Evolutionary conservation across 2,113 vertebrate genomes (phyloP).

Genomic region (Astatoreochromis straeleni): DNA sequence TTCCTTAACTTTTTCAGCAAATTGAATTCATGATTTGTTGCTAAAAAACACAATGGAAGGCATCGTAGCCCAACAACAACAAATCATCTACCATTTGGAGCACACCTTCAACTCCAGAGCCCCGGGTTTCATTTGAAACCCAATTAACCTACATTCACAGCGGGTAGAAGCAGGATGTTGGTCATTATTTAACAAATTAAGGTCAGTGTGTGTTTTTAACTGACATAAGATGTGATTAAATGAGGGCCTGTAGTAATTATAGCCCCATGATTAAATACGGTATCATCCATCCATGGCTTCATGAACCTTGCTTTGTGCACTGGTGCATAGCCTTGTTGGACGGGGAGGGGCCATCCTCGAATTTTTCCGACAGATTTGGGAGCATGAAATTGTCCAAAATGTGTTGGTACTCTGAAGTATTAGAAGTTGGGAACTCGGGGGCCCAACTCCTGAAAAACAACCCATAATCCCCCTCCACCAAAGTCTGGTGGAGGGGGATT

Average conservation of each 20-base stretch:
- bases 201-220: neutral
- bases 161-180: neutral
- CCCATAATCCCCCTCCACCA: neutral
- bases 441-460: neutral
- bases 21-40: neutral
- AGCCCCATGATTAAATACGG: neutral
- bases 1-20: neutral
- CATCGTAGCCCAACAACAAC: neutral
- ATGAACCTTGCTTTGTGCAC: neutral
- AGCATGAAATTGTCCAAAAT: neutral
- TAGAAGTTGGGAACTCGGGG: neutral
- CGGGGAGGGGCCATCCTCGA: fast-evolving
- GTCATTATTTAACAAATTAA: neutral
- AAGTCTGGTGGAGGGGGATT: fast-evolving
- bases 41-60: neutral
- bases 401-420: neutral
- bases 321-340: neutral
- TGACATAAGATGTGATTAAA: neutral
- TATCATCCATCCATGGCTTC: neutral
- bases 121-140: neutral
- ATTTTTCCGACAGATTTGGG: neutral
- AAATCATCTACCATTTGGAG: neutral
- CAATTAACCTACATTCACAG: neutral
- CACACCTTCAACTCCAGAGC: neutral
- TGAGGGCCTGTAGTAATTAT: neutral